Evolutionary conservation across 2,113 vertebrate species (phyloP), one percentile per base, ranked within the genome.

Genomic region (Nothobranchius furzeri): DNA sequence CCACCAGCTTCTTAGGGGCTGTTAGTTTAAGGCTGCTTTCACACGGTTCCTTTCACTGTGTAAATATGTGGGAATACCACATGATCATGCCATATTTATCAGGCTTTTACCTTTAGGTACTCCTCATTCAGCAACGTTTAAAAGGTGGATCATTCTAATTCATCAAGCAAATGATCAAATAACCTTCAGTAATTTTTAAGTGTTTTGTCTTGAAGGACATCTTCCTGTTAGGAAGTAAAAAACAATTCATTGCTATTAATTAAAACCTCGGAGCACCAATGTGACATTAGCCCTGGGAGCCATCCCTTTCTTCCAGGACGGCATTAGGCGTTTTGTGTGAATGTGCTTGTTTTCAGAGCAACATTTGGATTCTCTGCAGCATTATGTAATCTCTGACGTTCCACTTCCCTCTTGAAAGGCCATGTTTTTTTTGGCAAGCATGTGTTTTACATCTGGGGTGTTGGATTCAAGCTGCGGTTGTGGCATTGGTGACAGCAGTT

Each of bases 351-450:
- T 71, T 55, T 48, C 51, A 52, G 61, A 68, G 59, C 71, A 65
- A 60, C 64, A 25, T 68, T 76, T 69, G 60, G 60, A 54, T 75
- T 72, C 73, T 75, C 78, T 62, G 71, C 79, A 73, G 83, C 73
- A 73, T 88, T 88, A 88, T 79, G 86, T 86, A 87, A 89, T 89
- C 80, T 42, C 79, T 63, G 49, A 76, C 80, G 82, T 83, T 85
- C 73, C 71, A 70, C 88, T 88, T 89, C 83, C 82, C 82, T 80
- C 71, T 81, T 80, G 50, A n/a, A 66, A 75, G 76, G 70, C 82
- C 77, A 62, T 54, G 68, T 52, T 78, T 86, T 76, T 76, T 30
- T 82, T 86, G 78, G 80, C 82, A 83, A 62, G 63, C 63, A 40
- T 58, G 68, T 46, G 54, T 77, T 69, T 83, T 64, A 20, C 56